Base-by-base conservation (phyloP, 35 echinoderm and acorn worm genomes). In the Ptychodera flava region DNA sequence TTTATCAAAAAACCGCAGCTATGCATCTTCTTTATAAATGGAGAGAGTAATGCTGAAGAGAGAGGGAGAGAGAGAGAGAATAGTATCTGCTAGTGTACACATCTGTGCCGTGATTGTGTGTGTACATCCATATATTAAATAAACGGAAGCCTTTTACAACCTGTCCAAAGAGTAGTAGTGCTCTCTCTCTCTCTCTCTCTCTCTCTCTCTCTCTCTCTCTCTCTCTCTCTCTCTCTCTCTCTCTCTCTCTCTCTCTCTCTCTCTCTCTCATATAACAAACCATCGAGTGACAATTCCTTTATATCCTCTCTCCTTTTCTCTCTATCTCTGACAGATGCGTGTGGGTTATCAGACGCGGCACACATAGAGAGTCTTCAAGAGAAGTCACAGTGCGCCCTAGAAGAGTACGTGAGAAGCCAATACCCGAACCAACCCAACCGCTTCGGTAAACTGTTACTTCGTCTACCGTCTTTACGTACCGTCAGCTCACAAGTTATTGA, bases 401-500 rank as follows among this genome's bases (percentile, higher is more conserved):
- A 99, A 85, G 96, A 99, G 52, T 99, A 99, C 77, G 96, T 99
- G 36, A 85, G 96, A 77, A 99, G 96, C 85, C 96, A 99, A 93
- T 99, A 99, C 85, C 96, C 96, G 31, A 99, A 99, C 52, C 96
- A 99, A 78, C 96, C 96, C 0, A 99, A 99, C 89, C 83, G 96
- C 29, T 99, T 99, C 35, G 96, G 96, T 53, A 94, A 94, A 77
- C 86, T 99, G 2, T 88, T 99, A 15, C 87, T 99, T 38, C 96
- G 96, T 38, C 88, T 99, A 16, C 96, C 96, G 31, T 94, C 92
- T n/a, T 88, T 99, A 77, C 90, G 96, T 38, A 99, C 96, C 15
- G 96, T 99, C 35, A 94, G 93, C 29, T 91, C 96, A 1, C 90
- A 91, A 32, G 96, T 99, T 31, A 99, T 99, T 78, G 96, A 99